These are phyloP conservation scores for Eristalis pertinax DNA, from an alignment of 2,888 invertebrate genomes.

Conservation along the genomic window DNA sequence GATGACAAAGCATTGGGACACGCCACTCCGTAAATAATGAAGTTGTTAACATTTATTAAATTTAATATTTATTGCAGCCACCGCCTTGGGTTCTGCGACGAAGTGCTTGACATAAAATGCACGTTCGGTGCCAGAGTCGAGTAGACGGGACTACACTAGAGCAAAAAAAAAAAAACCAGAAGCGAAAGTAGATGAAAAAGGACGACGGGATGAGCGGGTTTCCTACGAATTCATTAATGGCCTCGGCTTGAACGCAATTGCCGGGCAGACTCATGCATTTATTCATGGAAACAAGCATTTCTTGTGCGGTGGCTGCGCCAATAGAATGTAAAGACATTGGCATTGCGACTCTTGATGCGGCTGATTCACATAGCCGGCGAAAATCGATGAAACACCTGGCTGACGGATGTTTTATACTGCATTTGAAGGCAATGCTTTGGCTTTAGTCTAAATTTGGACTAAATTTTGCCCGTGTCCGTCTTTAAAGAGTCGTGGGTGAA, in stretches of 20 bases:
- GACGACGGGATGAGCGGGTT: background rate
- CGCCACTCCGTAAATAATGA: slow-evolving; percentile 49
- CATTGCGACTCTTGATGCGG: slow-evolving; percentile 16
- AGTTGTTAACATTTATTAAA: slow-evolving; percentile 63
- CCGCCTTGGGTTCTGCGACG: slow-evolving; percentile 7
- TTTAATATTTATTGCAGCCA: slow-evolving; percentile 60
- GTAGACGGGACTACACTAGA: background rate
- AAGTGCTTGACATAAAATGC: slow-evolving; percentile 59
- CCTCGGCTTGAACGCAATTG: slow-evolving; percentile 6
- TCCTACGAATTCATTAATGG: slow-evolving; percentile 55
- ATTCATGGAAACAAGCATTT: slow-evolving; percentile 54
- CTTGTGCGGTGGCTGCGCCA: slow-evolving; percentile 25
- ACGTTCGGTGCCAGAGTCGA: slow-evolving; percentile 51
- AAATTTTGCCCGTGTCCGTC: too few relatives aligned
- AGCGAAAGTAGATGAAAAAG: too few relatives aligned
- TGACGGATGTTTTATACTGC: background rate
- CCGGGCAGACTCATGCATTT: slow-evolving; percentile 48
- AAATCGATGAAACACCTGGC: background rate
- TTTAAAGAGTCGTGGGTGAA: too few relatives aligned
- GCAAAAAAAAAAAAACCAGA: background rate
- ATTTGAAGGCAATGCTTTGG: too few relatives aligned
- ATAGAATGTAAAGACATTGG: slow-evolving; percentile 28
- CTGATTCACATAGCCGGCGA: slow-evolving; percentile 21
- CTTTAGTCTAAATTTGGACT: too few relatives aligned
- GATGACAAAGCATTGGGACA: slow-evolving; percentile 17